These are phyloP conservation scores for Helicorthomorpha holstii DNA, from an alignment of 1,140 invertebrate genomes.

Conservation along the genomic window DNA sequence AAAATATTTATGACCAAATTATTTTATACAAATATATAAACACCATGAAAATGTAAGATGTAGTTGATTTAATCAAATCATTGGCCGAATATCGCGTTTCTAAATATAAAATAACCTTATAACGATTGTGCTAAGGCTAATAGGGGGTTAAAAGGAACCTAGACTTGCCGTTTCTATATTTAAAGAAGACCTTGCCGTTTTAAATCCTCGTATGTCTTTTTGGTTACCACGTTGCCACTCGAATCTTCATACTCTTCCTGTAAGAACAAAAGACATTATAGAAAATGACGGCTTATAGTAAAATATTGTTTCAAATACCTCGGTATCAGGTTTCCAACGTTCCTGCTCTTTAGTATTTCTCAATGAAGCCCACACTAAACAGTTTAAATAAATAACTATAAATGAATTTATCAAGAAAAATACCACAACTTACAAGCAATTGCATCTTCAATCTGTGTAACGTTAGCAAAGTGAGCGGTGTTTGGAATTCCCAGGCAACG, in stretches of 20 bases:
- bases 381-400: constrained; percentile 16
- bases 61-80: no score
- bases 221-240: constrained; percentile 93
- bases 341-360: constrained; percentile 88
- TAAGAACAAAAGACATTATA: not conserved
- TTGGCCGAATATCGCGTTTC: no score
- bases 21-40: no score
- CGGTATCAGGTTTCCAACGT: constrained; percentile 80
- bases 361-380: constrained; percentile 84
- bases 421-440: constrained; percentile 49
- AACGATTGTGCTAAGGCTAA: no score
- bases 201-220: constrained; percentile 96
- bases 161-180: no score
- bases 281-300: not conserved
- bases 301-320: constrained; percentile 20
- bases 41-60: no score
- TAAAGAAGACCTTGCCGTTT: constrained; percentile 91
- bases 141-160: no score
- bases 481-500: constrained; percentile 96
- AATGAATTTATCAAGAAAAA: not conserved
- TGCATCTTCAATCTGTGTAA: constrained; percentile 97
- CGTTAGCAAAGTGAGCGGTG: constrained; percentile 99
- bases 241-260: constrained; percentile 99
- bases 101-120: no score
- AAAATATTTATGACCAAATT: no score